phyloP scores from a whole-genome alignment of 2,797 vertebrate species.

The Ceryle rudis region DNA sequence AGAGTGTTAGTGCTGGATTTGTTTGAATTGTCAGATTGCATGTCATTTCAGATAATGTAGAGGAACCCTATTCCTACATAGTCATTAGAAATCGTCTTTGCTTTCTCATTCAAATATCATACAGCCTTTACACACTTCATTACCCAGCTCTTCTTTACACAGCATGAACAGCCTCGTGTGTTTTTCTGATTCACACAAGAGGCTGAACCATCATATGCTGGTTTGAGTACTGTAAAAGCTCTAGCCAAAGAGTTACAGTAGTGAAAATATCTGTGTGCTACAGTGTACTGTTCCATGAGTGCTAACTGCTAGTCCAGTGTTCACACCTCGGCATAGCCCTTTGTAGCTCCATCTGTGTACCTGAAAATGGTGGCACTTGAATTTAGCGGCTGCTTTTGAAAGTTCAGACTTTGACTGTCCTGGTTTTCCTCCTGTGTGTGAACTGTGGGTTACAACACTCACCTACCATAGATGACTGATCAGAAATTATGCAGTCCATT shows the following conservation, averaged over 20 bases:
- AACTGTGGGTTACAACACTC: not conserved
- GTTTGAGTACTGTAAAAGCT: not conserved
- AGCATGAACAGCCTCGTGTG: not conserved
- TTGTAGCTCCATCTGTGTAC: not conserved
- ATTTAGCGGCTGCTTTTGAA: not conserved
- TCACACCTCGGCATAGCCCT: not conserved
- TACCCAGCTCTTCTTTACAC: slow-evolving; percentile 43
- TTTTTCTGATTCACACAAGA: not conserved
- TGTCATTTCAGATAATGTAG: not conserved
- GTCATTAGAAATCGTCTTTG: slow-evolving; percentile 11
- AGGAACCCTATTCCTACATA: not conserved
- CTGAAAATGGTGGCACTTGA: not conserved
- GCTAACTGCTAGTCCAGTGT: not conserved
- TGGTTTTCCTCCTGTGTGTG: not conserved
- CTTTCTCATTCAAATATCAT: slow-evolving; percentile 19
- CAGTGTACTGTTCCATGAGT: accelerated
- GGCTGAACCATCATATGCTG: not conserved
- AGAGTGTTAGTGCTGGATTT: not conserved
- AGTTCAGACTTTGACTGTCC: not conserved
- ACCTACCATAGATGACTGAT: not conserved
- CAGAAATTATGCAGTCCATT: not conserved
- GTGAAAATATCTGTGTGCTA: not conserved
- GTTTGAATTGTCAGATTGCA: slow-evolving; percentile 25
- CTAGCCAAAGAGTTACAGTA: not conserved
- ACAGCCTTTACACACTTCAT: slow-evolving; percentile 58